Base-by-base conservation (phyloP, 2,113 vertebrate genomes). In the Tautogolabrus adspersus region DNA sequence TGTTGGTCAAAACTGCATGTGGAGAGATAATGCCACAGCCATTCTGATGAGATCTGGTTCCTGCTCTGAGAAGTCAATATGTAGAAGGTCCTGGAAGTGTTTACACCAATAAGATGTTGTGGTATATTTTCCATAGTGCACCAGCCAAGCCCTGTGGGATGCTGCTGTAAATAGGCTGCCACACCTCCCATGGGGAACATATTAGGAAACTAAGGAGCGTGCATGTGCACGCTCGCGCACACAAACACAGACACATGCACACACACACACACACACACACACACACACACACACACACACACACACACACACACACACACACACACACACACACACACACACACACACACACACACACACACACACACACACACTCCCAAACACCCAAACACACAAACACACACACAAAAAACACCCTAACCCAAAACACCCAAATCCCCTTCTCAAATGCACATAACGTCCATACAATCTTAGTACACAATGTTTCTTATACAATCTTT, bases 111-210 rank as follows among this genome's bases (percentile, higher is more conserved):
- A 0, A 56, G 64, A 81, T 73, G 63, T 80, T 66, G 73, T 70
- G 44, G 23, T 66, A 58, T 82, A 69, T 81, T 87, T 89, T 89
- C 80, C 77, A 73, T 56, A n/a, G 68, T 12, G 63, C 72, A 60
- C 23, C 66, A 18, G 61, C 52, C 63, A 70, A 34, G 65, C 78
- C 85, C 77, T 58, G 75, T 57, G 79, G 77, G 81, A 81, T 26
- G 13, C 52, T 47, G 40, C 70, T 86, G 86, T 87, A 92, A 93
- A 93, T 89, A 93, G 83, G 57, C 79, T 81, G 85, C 80, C 86
- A 86, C 56, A 4, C 69, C 80, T 87, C 76, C 73, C 83, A 70
- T 18, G 66, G 62, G 64, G 55, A 59, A 56, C 78, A 54, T 65
- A 66, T 82, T 70, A 66, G 75, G 71, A 63, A 77, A 78, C 63